A percentile compares a stretch with the other conserved stretches of the same genome.
These are phyloP conservation scores for Lapara coniferarum DNA, from an alignment of 2,888 invertebrate genomes.

Conservation along the genomic window DNA sequence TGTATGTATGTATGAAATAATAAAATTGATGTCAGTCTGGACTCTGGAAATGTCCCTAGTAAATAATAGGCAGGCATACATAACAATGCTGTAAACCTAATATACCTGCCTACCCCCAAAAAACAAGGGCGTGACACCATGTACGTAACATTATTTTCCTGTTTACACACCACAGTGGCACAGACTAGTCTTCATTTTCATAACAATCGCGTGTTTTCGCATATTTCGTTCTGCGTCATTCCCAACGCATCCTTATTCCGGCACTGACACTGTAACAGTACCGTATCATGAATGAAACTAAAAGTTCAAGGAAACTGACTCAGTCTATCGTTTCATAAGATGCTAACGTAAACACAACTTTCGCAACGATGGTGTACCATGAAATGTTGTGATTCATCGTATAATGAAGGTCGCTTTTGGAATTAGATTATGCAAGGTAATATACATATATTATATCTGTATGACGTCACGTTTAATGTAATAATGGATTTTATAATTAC, in stretches of 20 bases:
- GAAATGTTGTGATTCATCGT: constrained; percentile 8
- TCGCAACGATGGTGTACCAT: constrained; percentile 25
- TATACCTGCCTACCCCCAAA: no score
- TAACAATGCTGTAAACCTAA: no score
- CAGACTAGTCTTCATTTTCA: background rate
- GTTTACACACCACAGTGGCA: no score
- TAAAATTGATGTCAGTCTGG: no score
- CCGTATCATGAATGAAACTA: constrained; percentile 28
- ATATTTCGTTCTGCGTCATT: constrained; percentile 21
- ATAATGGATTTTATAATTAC: no score
- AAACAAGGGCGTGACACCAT: no score
- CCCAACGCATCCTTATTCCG: constrained; percentile 25
- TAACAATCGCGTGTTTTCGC: background rate
- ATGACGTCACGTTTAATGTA: background rate
- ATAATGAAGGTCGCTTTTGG: constrained; percentile 5
- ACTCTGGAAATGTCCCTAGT: no score
- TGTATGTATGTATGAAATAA: no score
- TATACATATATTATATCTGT: background rate
- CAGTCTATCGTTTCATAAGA: constrained; percentile 39
- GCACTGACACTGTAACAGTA: constrained; percentile 22
- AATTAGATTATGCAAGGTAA: background rate
- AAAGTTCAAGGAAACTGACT: constrained; percentile 36
- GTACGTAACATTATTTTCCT: no score
- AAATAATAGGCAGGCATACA: no score
- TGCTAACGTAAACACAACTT: constrained; percentile 35